A percentile compares a stretch with the other conserved stretches of the same genome.
Evolutionary conservation across 1,140 invertebrate species (phyloP).

Genomic region (Drosophila nigromelanica): DNA sequence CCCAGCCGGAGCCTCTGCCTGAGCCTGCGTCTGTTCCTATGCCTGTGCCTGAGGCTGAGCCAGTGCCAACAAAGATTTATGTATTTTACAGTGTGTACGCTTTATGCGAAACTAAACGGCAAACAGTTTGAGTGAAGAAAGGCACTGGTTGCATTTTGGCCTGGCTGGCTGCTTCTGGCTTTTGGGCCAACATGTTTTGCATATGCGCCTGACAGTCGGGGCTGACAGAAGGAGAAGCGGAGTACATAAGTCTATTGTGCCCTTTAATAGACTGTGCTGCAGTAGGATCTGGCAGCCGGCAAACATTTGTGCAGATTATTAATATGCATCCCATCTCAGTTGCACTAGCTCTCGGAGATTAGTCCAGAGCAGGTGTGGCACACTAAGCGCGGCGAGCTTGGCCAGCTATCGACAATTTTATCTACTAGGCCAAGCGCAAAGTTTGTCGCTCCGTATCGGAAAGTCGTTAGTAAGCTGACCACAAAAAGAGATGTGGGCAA

Average conservation of each 20-base stretch:
- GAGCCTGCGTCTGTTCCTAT: slow-evolving; percentile 29
- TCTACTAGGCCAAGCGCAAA: slow-evolving; percentile 65
- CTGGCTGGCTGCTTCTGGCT: slow-evolving; percentile 17
- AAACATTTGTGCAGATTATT: slow-evolving; percentile 78
- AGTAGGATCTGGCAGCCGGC: slow-evolving; percentile 50
- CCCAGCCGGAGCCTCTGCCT: neutral
- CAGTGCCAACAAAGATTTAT: slow-evolving; percentile 76
- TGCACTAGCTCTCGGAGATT: slow-evolving; percentile 31
- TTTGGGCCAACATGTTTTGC: slow-evolving; percentile 38
- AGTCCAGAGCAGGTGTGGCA: slow-evolving; percentile 49
- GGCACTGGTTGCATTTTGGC: slow-evolving; percentile 24
- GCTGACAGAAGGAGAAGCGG: neutral
- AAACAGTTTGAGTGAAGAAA: slow-evolving; percentile 73
- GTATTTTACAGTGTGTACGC: slow-evolving; percentile 65
- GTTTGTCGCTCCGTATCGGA: slow-evolving; percentile 70
- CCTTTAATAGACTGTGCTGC: slow-evolving; percentile 71
- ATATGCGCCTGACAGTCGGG: slow-evolving; percentile 7
- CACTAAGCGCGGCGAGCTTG: neutral
- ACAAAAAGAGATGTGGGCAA: slow-evolving; percentile 59
- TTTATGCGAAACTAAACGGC: slow-evolving; percentile 76
- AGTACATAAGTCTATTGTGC: slow-evolving; percentile 54
- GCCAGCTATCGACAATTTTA: slow-evolving; percentile 66
- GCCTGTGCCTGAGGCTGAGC: slow-evolving; percentile 32
- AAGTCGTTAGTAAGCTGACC: slow-evolving; percentile 79
- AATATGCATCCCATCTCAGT: slow-evolving; percentile 62